Evolutionary conservation across 2,888 invertebrate genomes (phyloP).

Genomic region (Chloromyia formosa): DNA sequence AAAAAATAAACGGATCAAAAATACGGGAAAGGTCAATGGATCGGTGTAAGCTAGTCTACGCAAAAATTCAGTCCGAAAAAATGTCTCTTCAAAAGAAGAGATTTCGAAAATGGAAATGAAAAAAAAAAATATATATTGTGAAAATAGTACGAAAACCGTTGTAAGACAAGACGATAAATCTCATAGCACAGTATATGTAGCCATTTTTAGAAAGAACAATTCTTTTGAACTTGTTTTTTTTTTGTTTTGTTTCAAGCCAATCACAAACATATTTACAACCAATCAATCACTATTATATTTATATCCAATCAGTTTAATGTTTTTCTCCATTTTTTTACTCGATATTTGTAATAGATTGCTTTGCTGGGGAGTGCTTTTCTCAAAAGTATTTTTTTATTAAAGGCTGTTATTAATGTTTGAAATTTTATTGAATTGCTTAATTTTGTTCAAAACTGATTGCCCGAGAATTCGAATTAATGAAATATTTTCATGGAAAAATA

Average conservation of each 20-base stretch:
- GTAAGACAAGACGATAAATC: conserved; percentile 28
- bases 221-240: background rate
- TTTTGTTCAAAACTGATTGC: no score
- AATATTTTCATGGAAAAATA: no score
- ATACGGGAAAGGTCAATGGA: no score
- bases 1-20: no score
- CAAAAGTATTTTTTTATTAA: no score
- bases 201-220: conserved; percentile 10
- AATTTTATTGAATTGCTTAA: no score
- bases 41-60: background rate
- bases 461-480: no score
- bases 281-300: conserved; percentile 32
- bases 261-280: conserved; percentile 28
- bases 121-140: no score
- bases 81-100: background rate
- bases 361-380: background rate
- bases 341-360: conserved; percentile 35
- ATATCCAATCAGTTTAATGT: conserved; percentile 32
- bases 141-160: background rate
- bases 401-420: no score
- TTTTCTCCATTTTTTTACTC: conserved; percentile 9
- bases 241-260: background rate
- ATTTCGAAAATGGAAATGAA: background rate
- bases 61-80: conserved; percentile 16
- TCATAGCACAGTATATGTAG: conserved; percentile 33